Conservation (phyloP, 2,113 vertebrate genomes). For the Vulpes ferrilata region DNA sequence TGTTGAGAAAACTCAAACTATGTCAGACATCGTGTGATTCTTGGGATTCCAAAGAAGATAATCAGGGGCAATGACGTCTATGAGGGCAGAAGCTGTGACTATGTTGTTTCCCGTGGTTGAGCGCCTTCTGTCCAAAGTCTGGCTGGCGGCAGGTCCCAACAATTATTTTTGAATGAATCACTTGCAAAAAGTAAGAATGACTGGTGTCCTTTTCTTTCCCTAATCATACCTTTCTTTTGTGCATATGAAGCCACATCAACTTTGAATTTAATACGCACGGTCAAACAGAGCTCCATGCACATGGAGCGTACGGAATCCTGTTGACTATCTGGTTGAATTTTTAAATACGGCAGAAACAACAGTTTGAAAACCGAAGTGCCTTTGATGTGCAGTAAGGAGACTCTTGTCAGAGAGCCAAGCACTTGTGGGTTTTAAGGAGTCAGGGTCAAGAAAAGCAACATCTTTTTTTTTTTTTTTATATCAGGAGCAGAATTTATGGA, state of each 20-base stretch:
- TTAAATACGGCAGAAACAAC: background rate
- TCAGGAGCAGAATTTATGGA: background rate
- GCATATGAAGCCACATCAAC: background rate
- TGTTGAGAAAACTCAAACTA: background rate
- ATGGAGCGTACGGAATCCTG: fast-evolving
- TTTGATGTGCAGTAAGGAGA: background rate
- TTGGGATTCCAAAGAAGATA: background rate
- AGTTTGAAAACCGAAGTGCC: background rate
- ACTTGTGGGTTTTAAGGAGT: background rate
- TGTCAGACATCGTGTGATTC: background rate
- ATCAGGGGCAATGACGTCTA: background rate
- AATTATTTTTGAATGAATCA: background rate
- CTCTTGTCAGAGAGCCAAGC: background rate
- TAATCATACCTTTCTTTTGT: background rate
- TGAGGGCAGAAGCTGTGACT: background rate
- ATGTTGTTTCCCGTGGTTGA: fast-evolving
- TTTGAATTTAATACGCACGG: too few relatives aligned
- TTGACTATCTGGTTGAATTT: background rate
- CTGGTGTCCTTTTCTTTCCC: background rate
- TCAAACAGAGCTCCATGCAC: background rate
- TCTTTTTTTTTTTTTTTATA: background rate
- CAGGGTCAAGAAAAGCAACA: background rate
- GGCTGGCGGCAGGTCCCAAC: background rate
- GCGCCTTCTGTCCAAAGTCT: background rate
- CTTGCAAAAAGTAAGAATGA: background rate